Conservation (phyloP, 2,797 vertebrate genomes). For the Knipowitschia caucasica region DNA sequence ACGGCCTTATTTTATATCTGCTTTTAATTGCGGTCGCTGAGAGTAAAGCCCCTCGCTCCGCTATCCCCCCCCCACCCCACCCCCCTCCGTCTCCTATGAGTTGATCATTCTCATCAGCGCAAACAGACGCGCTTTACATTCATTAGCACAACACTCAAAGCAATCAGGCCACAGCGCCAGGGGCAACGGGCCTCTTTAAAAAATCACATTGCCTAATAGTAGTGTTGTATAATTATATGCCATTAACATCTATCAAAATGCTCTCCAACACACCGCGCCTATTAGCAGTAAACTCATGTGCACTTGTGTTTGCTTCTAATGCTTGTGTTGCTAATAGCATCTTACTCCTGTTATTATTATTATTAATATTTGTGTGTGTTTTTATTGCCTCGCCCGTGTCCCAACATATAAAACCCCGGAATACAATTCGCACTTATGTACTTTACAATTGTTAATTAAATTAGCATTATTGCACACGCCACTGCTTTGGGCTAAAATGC, state of each 20-base stretch:
- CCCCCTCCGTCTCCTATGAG: constrained; percentile 52
- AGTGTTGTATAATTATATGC: constrained; percentile 76
- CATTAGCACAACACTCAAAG: constrained; percentile 78
- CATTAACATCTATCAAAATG: constrained; percentile 80
- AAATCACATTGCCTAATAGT: constrained; percentile 77
- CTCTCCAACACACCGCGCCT: constrained; percentile 62
- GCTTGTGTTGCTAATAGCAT: constrained; percentile 46
- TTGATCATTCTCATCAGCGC: constrained; percentile 70
- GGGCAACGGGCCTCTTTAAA: constrained; percentile 74
- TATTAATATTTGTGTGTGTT: constrained; percentile 20
- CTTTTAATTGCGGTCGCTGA: constrained; percentile 54
- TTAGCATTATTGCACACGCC: constrained; percentile 28
- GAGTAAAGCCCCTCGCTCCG: constrained; percentile 36
- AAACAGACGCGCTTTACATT: constrained; percentile 78
- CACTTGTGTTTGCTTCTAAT: constrained; percentile 54
- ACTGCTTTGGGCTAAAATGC: constrained; percentile 30
- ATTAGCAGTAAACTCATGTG: constrained; percentile 56
- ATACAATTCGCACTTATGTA: constrained; percentile 2
- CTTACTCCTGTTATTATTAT: constrained; percentile 34
- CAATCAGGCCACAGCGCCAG: constrained; percentile 74
- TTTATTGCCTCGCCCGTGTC: constrained; percentile 8
- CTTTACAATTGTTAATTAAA: constrained; percentile 34
- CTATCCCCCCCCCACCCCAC: constrained; percentile 41
- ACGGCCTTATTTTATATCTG: constrained; percentile 22
- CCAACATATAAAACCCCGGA: constrained; percentile 11